Evolutionary conservation across 2,888 invertebrate genomes (phyloP).

Genomic region (Brenthis ino): DNA sequence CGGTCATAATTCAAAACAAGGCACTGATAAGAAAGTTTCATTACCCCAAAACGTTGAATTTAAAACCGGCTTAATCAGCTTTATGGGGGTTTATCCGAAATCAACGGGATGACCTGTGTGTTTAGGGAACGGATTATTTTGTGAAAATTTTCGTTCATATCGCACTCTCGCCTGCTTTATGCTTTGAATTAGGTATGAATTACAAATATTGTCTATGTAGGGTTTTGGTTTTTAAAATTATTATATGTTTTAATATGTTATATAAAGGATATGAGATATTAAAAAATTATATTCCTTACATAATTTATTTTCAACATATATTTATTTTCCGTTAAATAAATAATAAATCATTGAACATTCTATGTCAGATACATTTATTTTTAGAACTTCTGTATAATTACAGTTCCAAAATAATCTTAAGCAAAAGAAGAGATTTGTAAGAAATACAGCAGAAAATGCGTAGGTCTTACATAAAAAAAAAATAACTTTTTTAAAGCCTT

Average conservation of each 20-base stretch:
- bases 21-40: slow-evolving; percentile 80
- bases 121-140: slow-evolving; percentile 71
- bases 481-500: too few species aligned
- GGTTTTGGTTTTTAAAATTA: slow-evolving; percentile 20
- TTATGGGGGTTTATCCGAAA: slow-evolving; percentile 61
- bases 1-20: slow-evolving; percentile 74
- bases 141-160: slow-evolving; percentile 72
- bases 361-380: too few species aligned
- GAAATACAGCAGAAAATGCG: too few species aligned
- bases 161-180: slow-evolving; percentile 66
- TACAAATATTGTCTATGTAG: slow-evolving; percentile 37
- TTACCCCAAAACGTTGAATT: slow-evolving; percentile 76
- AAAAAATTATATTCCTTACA: too few species aligned
- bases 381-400: too few species aligned
- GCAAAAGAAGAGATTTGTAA: too few species aligned
- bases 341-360: too few species aligned
- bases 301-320: too few species aligned
- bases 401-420: too few species aligned
- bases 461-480: too few species aligned
- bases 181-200: slow-evolving; percentile 45
- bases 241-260: not conserved
- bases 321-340: too few species aligned
- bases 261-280: not conserved
- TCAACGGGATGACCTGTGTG: slow-evolving; percentile 72
- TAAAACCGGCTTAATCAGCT: slow-evolving; percentile 79